Base-by-base conservation (phyloP, 2,113 vertebrate species). In the Xyrauchen texanus region DNA sequence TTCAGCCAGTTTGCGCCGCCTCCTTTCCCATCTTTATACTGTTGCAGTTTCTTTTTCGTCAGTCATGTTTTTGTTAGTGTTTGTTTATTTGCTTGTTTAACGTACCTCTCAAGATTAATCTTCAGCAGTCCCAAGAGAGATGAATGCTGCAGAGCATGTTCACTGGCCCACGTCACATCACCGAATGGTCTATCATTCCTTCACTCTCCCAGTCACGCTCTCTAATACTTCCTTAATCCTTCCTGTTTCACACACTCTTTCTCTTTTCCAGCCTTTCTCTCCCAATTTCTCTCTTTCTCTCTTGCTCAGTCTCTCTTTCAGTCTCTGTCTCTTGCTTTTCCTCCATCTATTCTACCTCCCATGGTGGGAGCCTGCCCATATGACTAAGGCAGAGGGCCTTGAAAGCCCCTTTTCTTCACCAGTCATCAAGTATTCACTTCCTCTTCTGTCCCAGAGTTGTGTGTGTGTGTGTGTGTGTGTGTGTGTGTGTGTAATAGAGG, bases 271-370 rank as follows among this genome's bases (percentile, higher is more conserved):
- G 83, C 49, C 83, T 83, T 68, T 83, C 72, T 78, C 60, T 65
- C 81, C 87, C 86, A 85, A 60, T 73, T 44, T 52, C n/a, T 83
- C 64, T 46, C 53, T 73, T n/a, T n/a, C 75, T 69, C 73, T 78
- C 47, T 61, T 42, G 82, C 81, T 88, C 86, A 85, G 74, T 87
- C 55, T 34, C 72, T 66, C 72, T 66, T 68, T 76, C 5, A 68
- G 9, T 63, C 60, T 62, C 57, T 57, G 11, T 11, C 44, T 68
- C 7, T 49, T 47, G 45, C 71, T 76, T 46, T 76, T 47, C 16
- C 46, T 68, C 73, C 34, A 47, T 21, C 58, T 70, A 58, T 60
- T 45, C 6, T 51, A 21, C 67, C 67, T 70, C 69, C 62, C 44
- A 62, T 8, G 71, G 71, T 80, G 72, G 71, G 77, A 80, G 72